phyloP scores from a whole-genome alignment of 2,797 vertebrate genomes.

The Vultur gryphus region DNA sequence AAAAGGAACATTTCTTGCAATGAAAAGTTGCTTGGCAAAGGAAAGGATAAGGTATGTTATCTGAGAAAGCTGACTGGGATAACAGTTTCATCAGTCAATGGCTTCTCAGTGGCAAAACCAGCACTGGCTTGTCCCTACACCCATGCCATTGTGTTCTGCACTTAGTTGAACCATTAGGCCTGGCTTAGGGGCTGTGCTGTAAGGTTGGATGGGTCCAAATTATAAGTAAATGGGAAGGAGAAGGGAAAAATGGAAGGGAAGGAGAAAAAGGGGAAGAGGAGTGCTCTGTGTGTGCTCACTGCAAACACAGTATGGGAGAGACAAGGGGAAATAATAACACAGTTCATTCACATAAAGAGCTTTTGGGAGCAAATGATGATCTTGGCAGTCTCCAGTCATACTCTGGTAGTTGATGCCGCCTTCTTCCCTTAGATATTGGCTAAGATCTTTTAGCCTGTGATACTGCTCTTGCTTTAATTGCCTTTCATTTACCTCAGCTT shows the following conservation, averaged over 20 bases:
- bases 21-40: not conserved
- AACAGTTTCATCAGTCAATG: not conserved
- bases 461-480: not conserved
- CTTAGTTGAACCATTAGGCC: not conserved
- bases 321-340: not conserved
- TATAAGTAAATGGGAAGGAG: not conserved
- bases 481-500: not conserved
- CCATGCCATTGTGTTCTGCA: not conserved
- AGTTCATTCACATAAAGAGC: not conserved
- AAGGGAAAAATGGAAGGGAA: not conserved
- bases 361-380: not conserved
- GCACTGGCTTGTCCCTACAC: not conserved
- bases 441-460: not conserved
- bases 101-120: not conserved
- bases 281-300: not conserved
- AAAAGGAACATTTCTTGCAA: not conserved
- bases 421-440: not conserved
- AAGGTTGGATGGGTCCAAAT: not conserved
- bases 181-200: not conserved
- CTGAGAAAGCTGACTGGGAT: not conserved
- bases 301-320: not conserved
- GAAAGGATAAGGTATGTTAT: not conserved
- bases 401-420: not conserved
- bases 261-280: not conserved
- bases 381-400: not conserved